phyloP scores from a whole-genome alignment of 1,140 invertebrate genomes.

The Aphelenchoides avenae region DNA sequence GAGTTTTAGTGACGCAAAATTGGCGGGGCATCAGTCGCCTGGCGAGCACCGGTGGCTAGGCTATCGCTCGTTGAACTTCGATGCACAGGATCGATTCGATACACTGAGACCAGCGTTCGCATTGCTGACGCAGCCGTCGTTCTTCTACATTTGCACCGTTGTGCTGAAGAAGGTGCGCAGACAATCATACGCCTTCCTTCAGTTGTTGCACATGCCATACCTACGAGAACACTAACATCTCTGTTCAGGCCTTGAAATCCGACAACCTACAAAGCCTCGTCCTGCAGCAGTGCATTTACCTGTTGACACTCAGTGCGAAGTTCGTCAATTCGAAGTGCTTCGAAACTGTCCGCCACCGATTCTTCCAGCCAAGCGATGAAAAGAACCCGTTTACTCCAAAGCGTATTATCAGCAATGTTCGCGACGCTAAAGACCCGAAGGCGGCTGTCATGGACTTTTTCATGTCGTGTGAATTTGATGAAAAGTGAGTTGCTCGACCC shows the following conservation, averaged over 20 bases:
- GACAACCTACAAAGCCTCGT: constrained; percentile 8
- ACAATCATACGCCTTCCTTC: not conserved
- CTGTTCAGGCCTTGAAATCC: constrained; percentile 10
- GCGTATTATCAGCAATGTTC: not conserved
- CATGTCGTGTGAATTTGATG: not conserved
- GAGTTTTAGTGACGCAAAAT: no score
- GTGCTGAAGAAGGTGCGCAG: constrained; percentile 7
- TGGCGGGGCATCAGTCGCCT: no score
- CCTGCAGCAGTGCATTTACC: constrained; percentile 13
- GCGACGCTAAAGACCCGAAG: not conserved
- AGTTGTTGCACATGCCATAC: no score
- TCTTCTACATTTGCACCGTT: constrained; percentile 11
- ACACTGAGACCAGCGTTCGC: constrained; percentile 1
- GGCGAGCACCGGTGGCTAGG: constrained; percentile 12
- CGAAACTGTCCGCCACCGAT: not conserved
- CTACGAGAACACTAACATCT: no score
- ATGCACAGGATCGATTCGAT: constrained; percentile 1
- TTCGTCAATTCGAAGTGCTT: constrained; percentile 14
- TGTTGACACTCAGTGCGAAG: constrained; percentile 6
- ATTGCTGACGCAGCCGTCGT: constrained; percentile 9
- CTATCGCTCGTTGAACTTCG: constrained; percentile 9
- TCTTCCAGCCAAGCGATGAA: constrained; percentile 3
- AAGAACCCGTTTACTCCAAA: not conserved
- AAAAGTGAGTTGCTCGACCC: not conserved
- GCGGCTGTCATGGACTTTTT: constrained; percentile 2